Conservation (phyloP, 2,113 vertebrate genomes). For the Scytalopus superciliaris region DNA sequence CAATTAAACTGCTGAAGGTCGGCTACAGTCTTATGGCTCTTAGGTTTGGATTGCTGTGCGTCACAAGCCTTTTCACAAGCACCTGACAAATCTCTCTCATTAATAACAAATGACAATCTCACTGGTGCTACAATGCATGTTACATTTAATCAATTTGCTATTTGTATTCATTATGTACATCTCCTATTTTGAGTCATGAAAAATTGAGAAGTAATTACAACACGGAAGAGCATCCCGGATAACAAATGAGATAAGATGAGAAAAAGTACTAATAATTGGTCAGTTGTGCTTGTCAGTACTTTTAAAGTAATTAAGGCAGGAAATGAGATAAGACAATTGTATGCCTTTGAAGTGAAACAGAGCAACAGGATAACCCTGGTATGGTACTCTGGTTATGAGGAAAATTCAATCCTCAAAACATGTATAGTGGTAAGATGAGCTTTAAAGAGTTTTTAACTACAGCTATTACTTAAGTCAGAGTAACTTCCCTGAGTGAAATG, state of each 20-base stretch:
- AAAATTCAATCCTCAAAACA: background rate
- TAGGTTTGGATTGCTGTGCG: slow-evolving; percentile 44
- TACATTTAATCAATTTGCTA: slow-evolving; percentile 69
- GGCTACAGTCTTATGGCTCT: background rate
- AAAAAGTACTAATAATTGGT: slow-evolving; percentile 71
- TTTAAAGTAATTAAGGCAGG: slow-evolving; percentile 66
- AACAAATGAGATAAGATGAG: slow-evolving; percentile 68
- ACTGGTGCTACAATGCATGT: slow-evolving; percentile 39
- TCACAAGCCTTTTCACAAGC: slow-evolving; percentile 57
- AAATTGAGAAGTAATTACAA: slow-evolving; percentile 73
- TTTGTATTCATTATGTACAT: slow-evolving; percentile 74
- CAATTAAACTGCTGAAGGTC: slow-evolving; percentile 53
- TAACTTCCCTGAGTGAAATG: background rate
- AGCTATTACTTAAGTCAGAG: background rate
- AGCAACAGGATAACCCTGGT: background rate
- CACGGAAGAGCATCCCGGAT: slow-evolving; percentile 55
- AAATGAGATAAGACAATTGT: slow-evolving; percentile 47
- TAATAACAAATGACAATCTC: slow-evolving; percentile 63
- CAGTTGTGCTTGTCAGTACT: slow-evolving; percentile 71
- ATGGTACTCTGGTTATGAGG: background rate
- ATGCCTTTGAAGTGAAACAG: slow-evolving; percentile 26
- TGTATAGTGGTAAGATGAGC: rapidly evolving
- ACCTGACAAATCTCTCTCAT: slow-evolving; percentile 68
- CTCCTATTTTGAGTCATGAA: slow-evolving; percentile 74
- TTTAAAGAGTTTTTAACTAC: background rate